Base-by-base conservation (phyloP, 2,888 invertebrate species). In the Dexiosoma caninum region DNA sequence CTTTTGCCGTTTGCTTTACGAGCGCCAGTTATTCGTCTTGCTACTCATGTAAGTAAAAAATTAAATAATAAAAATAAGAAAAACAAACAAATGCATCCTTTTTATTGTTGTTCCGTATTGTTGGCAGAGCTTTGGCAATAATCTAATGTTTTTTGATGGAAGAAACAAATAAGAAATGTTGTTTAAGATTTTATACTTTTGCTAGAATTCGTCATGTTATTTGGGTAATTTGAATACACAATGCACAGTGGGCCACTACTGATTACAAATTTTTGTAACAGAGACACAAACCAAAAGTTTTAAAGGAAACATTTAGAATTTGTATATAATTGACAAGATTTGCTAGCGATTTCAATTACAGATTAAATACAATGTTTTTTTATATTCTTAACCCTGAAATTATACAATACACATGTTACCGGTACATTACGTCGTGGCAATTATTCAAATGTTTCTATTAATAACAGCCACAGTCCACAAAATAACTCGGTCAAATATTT, bases 1-100 rank as follows among this genome's bases (percentile, higher is more conserved):
- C 49, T 70, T 14, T 57, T 55, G 35, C 16, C 44, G 7, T 44
- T 64, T 35, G 32, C 8, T 55, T 37, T 74, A 30, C 40, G 12
- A 62, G 42, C 14, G 23, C 32, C 16, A 40, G 57, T 37, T 57
- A 27, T 64, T 55, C 16, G 27, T 64, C 10, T 44, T 51, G 12
- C n/a, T 51, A 30, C 14, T 12, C 53, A 55, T 64, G 44, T 72
- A 72, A 72, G 53, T 53, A 72, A 72, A 72, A 72, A 55, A 44
- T 55, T 72, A 72, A 62, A 72, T 71, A 71, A 60, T 19, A 71
- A 71, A 69, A 57, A 57, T 59, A 59, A 30, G 30, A 60, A 71
- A 64, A 72, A 55, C 53, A 64, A 72, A 62, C 62, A 62, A 44
- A 27, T 44, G 44, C 32, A 64, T 72, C 19, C 23, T 44, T 62